These are phyloP conservation scores for Jordanella pulchra DNA, from an alignment of 2,797 vertebrate genomes.

Conservation along the genomic window DNA sequence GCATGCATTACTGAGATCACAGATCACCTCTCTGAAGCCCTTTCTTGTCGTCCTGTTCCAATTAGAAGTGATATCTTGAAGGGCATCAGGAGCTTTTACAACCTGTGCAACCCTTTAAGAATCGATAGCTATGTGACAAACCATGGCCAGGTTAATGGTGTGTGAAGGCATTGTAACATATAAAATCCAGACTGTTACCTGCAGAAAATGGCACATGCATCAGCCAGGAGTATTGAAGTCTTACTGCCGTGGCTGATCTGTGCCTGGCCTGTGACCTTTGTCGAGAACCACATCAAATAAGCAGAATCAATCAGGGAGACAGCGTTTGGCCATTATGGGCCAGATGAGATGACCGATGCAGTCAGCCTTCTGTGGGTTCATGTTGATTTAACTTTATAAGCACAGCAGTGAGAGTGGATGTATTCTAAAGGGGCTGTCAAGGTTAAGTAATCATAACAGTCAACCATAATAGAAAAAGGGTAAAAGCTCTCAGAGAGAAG, in stretches of 20 bases:
- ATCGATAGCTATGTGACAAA: constrained; percentile 72
- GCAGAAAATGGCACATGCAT: constrained; percentile 60
- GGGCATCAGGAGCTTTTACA: constrained; percentile 68
- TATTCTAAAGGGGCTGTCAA: constrained; percentile 21
- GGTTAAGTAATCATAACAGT: constrained; percentile 47
- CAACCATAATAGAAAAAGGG: constrained; percentile 43
- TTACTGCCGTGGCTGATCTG: constrained; percentile 57
- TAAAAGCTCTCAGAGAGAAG: constrained; percentile 33
- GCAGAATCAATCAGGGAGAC: constrained; percentile 65
- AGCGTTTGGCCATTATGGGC: constrained; percentile 53
- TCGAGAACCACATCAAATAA: constrained; percentile 61
- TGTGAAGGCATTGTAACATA: constrained; percentile 69
- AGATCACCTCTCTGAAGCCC: constrained; percentile 27
- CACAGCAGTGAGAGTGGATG: constrained; percentile 37
- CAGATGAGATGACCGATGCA: constrained; percentile 59
- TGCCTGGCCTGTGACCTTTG: constrained; percentile 55
- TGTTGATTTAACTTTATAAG: constrained; percentile 63
- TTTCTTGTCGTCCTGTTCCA: constrained; percentile 50
- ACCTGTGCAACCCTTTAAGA: constrained; percentile 65
- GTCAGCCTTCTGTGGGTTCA: constrained; percentile 45
- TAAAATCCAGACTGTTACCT: constrained; percentile 69
- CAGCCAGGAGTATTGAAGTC: constrained; percentile 57
- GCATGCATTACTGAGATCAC: constrained; percentile 27
- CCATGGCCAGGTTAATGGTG: constrained; percentile 68
- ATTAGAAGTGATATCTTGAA: constrained; percentile 70